Evolutionary conservation across 2,797 vertebrate genomes (phyloP).

Genomic region (Aplochiton taeniatus): DNA sequence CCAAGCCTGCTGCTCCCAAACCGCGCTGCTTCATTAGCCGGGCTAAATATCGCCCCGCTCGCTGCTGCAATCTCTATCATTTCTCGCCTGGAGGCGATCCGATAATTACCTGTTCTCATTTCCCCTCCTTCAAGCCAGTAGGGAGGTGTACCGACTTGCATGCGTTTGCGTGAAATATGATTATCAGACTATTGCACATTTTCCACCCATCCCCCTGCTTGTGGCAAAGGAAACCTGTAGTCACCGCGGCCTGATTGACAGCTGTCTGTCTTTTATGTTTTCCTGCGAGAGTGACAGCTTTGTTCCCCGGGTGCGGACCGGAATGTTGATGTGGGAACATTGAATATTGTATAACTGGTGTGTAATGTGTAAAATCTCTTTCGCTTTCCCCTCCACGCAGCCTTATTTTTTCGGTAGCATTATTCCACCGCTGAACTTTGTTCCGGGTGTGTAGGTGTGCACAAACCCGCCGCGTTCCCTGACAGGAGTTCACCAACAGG

Average conservation of each 20-base stretch:
- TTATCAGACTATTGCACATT: slow-evolving; percentile 84
- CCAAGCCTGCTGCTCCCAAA: slow-evolving; percentile 62
- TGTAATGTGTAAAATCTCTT: slow-evolving; percentile 64
- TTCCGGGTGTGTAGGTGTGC: slow-evolving; percentile 55
- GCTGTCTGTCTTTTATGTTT: slow-evolving; percentile 75
- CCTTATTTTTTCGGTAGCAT: slow-evolving; percentile 56
- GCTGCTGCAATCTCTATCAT: slow-evolving; percentile 78
- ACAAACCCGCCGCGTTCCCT: slow-evolving; percentile 40
- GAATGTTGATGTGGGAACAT: slow-evolving; percentile 55
- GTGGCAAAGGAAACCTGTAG: slow-evolving; percentile 65
- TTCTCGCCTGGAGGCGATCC: slow-evolving; percentile 79
- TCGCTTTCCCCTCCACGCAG: slow-evolving; percentile 67
- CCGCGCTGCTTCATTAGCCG: slow-evolving; percentile 80
- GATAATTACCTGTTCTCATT: slow-evolving; percentile 83
- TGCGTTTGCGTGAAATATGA: slow-evolving; percentile 82
- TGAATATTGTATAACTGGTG: slow-evolving; percentile 44
- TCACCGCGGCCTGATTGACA: slow-evolving; percentile 73
- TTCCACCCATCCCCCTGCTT: slow-evolving; percentile 69
- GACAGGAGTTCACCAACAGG: slow-evolving; percentile 51
- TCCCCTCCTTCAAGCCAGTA: slow-evolving; percentile 78
- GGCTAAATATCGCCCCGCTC: slow-evolving; percentile 82
- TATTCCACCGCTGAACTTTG: slow-evolving; percentile 53
- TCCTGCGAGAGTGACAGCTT: slow-evolving; percentile 63
- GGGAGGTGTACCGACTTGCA: slow-evolving; percentile 79
- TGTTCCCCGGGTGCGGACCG: slow-evolving; percentile 69